Percentiles rank a stretch among this genome's conserved stretches.
Evolutionary conservation across 2,888 invertebrate genomes (phyloP).

Genomic region (Malthinus seriepunctatus): DNA sequence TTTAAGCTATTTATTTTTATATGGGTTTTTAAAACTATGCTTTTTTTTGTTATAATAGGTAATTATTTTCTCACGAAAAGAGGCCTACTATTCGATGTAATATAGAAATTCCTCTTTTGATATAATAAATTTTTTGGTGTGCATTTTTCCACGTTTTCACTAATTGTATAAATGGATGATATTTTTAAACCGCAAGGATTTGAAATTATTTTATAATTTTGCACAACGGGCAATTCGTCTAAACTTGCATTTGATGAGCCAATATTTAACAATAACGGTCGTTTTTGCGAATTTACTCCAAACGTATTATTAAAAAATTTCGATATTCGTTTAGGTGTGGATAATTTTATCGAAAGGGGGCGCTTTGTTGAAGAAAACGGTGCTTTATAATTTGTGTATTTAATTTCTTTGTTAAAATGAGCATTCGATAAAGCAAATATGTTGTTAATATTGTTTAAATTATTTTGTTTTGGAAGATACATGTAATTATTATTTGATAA

Average conservation of each 20-base stretch:
- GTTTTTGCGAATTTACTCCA: slow-evolving; percentile 54
- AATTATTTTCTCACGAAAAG: slow-evolving; percentile 54
- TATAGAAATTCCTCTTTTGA: slow-evolving; percentile 51
- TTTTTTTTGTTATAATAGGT: not conserved
- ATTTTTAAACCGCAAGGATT: slow-evolving; percentile 61
- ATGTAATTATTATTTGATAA: slow-evolving; percentile 45
- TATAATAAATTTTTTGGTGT: slow-evolving; percentile 46
- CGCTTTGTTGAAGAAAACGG: slow-evolving; percentile 60
- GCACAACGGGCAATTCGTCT: slow-evolving; percentile 33
- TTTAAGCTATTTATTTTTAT: slow-evolving; percentile 14
- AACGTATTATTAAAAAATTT: slow-evolving; percentile 52
- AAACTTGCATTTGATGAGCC: slow-evolving; percentile 30
- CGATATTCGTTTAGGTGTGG: slow-evolving; percentile 52
- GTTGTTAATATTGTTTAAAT: slow-evolving; percentile 50
- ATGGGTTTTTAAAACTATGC: not conserved
- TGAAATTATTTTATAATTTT: slow-evolving; percentile 55
- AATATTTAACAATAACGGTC: slow-evolving; percentile 50
- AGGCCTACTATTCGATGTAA: slow-evolving; percentile 55
- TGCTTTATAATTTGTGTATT: slow-evolving; percentile 52
- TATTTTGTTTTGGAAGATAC: slow-evolving; percentile 41
- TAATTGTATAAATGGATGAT: slow-evolving; percentile 57
- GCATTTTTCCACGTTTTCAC: slow-evolving; percentile 52
- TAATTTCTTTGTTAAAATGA: slow-evolving; percentile 34
- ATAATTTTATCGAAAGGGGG: slow-evolving; percentile 54
- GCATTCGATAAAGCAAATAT: slow-evolving; percentile 41